Evolutionary conservation across 1,140 invertebrate species (phyloP).

Genomic region (Drosophila arawakana): DNA sequence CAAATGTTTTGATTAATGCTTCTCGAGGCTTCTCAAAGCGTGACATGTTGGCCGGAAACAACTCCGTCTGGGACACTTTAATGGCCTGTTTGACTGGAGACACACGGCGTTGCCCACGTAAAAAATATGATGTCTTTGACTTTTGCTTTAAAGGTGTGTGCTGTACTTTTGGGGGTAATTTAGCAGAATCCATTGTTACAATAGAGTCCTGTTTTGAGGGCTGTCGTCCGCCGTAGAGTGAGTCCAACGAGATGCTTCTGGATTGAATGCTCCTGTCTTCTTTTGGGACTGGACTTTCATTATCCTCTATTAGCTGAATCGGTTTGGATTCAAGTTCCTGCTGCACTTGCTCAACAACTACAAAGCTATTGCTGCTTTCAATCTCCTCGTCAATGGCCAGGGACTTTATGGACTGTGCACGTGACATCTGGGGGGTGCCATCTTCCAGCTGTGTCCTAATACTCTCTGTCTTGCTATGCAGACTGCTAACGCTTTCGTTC

Average conservation of each 20-base stretch:
- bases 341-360: slow-evolving; percentile 68
- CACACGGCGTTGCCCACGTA: slow-evolving; percentile 66
- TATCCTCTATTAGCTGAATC: not conserved
- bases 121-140: slow-evolving; percentile 70
- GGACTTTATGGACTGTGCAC: slow-evolving; percentile 74
- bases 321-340: slow-evolving; percentile 50
- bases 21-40: slow-evolving; percentile 87
- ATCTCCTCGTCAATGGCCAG: slow-evolving; percentile 77
- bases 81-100: slow-evolving; percentile 79
- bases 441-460: slow-evolving; percentile 77
- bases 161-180: slow-evolving; percentile 32
- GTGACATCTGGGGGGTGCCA: slow-evolving; percentile 67
- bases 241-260: slow-evolving; percentile 72
- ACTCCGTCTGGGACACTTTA: slow-evolving; percentile 70
- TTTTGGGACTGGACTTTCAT: not conserved
- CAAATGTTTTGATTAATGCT: slow-evolving; percentile 87
- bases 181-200: slow-evolving; percentile 46
- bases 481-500: slow-evolving; percentile 66
- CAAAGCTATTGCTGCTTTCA: slow-evolving; percentile 71
- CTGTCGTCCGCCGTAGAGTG: slow-evolving; percentile 56
- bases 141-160: slow-evolving; percentile 72
- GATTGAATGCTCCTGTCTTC: slow-evolving; percentile 42
- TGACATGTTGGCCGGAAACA: slow-evolving; percentile 69
- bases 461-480: slow-evolving; percentile 78
- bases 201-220: slow-evolving; percentile 65